A percentile compares a stretch with the other conserved stretches of the same genome.
phyloP scores from a whole-genome alignment of 1,140 invertebrate species.

The Pararge aegeria region DNA sequence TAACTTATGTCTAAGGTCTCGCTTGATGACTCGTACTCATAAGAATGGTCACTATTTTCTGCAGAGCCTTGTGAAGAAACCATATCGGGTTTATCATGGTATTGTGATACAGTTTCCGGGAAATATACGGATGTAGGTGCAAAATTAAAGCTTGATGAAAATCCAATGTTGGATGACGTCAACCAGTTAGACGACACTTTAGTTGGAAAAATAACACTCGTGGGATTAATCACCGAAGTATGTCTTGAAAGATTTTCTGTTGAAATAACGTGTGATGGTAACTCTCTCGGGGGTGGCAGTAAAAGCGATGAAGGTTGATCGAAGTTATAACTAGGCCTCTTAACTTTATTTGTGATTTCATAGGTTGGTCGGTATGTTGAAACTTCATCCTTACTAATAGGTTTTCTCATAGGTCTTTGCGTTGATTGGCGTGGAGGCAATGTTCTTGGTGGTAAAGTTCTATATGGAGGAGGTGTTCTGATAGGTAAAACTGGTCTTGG shows the following conservation, averaged over 20 bases:
- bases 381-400: conserved; percentile 57
- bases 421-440: conserved; percentile 55
- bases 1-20: conserved; percentile 36
- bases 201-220: conserved; percentile 63
- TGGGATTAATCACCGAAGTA: conserved; percentile 31
- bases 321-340: conserved; percentile 55
- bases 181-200: conserved; percentile 67
- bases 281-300: conserved; percentile 60
- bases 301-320: conserved; percentile 65
- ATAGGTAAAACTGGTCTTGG: conserved; percentile 47
- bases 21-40: conserved; percentile 40
- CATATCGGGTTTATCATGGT: conserved; percentile 29
- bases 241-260: conserved; percentile 26
- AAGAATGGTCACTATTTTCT: conserved; percentile 45
- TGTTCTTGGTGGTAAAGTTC: conserved; percentile 60
- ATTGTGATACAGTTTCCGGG: conserved; percentile 34
- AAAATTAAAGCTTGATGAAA: conserved; percentile 66
- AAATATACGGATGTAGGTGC: conserved; percentile 50
- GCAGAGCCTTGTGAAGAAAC: conserved; percentile 42
- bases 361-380: conserved; percentile 71
- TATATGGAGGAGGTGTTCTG: conserved; percentile 57
- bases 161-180: conserved; percentile 64
- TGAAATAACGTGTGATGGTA: conserved; percentile 41
- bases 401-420: conserved; percentile 56
- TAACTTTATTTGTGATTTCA: conserved; percentile 64